Conservation (phyloP, 2,113 vertebrate genomes). For the Alouatta palliata region DNA sequence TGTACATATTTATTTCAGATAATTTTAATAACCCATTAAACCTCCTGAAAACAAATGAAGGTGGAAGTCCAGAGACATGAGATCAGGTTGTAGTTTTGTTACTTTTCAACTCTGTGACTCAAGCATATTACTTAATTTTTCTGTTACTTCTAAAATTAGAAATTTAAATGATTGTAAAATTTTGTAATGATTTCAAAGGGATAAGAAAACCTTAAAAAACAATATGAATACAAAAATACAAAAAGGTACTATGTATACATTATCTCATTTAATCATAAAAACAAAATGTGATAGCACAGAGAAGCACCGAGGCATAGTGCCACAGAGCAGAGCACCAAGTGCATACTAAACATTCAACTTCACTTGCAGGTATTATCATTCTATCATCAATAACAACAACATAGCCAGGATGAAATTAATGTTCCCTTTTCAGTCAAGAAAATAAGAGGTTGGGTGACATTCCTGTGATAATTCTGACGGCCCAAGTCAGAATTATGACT, state of each 20-base stretch:
- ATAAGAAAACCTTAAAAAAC: not conserved
- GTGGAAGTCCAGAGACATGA: not conserved
- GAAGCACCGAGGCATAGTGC: not conserved
- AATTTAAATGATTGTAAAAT: not conserved
- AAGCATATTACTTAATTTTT: not conserved
- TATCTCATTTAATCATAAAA: not conserved
- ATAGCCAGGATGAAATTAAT: not conserved
- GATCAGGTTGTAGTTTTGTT: not conserved
- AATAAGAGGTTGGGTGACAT: not conserved
- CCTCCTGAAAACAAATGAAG: not conserved
- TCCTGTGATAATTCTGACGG: not conserved
- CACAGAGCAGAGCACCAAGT: not conserved
- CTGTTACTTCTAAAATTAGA: not conserved
- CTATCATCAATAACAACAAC: not conserved
- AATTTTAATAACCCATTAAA: slow-evolving; percentile 6
- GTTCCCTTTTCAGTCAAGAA: not conserved
- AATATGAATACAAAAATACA: not conserved
- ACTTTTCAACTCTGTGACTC: not conserved
- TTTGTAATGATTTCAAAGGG: not conserved
- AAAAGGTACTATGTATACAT: not conserved
- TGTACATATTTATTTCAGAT: not conserved
- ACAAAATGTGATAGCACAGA: not conserved
- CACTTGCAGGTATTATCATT: not conserved
- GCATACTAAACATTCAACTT: not conserved
- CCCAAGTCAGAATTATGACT: not conserved